phyloP scores from a whole-genome alignment of 2,888 invertebrate species.

The Rhagonycha fulva region DNA sequence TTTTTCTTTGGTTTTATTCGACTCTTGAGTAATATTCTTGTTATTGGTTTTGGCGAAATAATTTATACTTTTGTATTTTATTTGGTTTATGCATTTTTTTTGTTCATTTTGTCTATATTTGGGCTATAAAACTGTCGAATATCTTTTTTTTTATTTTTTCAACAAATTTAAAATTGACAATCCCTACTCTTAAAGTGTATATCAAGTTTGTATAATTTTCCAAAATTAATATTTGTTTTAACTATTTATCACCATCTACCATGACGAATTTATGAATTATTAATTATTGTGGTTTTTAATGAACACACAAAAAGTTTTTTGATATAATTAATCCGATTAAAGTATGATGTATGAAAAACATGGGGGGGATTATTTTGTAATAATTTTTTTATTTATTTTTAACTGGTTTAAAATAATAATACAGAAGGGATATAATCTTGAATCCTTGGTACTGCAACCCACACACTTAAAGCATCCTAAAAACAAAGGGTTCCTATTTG shows the following conservation, averaged over 20 bases:
- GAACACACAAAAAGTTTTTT: background rate
- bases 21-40: background rate
- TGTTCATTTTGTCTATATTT: background rate
- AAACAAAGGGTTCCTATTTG: too few relatives aligned
- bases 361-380: too few relatives aligned
- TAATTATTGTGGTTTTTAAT: background rate
- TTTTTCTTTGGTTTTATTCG: background rate
- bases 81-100: background rate
- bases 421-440: too few relatives aligned
- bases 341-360: background rate
- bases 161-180: background rate
- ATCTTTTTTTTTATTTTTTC: background rate
- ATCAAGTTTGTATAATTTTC: background rate
- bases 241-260: background rate
- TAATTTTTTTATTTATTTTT: too few relatives aligned
- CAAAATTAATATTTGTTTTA: background rate
- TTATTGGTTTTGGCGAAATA: background rate
- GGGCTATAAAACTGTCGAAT: background rate
- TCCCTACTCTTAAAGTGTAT: background rate
- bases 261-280: background rate
- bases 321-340: background rate
- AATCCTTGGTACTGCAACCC: too few relatives aligned
- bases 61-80: background rate
- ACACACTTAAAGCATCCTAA: too few relatives aligned
- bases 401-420: too few relatives aligned